Base-by-base conservation (phyloP, 2,888 invertebrate species). In the Siphlonurus alternatus region DNA sequence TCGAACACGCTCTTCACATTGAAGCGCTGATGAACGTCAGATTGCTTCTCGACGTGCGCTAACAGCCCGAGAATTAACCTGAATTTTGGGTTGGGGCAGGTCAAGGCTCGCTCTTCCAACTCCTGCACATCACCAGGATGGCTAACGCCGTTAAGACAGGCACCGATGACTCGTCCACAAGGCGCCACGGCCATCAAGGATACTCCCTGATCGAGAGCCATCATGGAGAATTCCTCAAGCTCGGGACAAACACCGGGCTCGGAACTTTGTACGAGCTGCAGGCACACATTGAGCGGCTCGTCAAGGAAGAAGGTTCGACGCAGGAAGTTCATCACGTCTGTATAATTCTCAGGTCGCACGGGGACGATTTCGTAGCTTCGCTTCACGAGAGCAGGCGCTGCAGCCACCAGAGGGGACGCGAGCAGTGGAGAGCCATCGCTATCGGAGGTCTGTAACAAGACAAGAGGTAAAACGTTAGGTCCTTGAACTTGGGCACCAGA, bases 281-380 rank as follows among this genome's bases (percentile, higher is more conserved):
- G 79, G 59, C 79, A 79, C 69, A 83, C 82, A 76, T 91, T 91
- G 60, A 91, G 79, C 0, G 91, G 90, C 73, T 91, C 91, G 72
- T 91, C 91, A 0, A 88, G 85, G 74, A 91, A 91, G 79, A 87
- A 87, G 72, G 84, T 87, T 68, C 81, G 77, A 51, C 88, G 80
- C 62, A 91, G 78, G 73, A 89, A 89, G 24, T 80, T 74, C 66
- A 91, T 82, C 61, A 89, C 87, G 24, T 83, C 82, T 69, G 80
- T 78, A 1, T 74, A 73, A 70, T 85, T 85, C 63, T 78, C 76
- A 20, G 76, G 74, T 19, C 73, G 74, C 53, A 81, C 75, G n/a
- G 61, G 64, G 18, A 64, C 54, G 53, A 64, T 64, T 15, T 64
- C 61, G 51, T 61, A 64, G 3, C 5, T 5, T 38, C 38, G 5